A percentile compares a stretch with the other conserved stretches of the same genome.
Evolutionary conservation across 2,797 vertebrate genomes (phyloP).

Genomic region (Tauraco hartlaubi): DNA sequence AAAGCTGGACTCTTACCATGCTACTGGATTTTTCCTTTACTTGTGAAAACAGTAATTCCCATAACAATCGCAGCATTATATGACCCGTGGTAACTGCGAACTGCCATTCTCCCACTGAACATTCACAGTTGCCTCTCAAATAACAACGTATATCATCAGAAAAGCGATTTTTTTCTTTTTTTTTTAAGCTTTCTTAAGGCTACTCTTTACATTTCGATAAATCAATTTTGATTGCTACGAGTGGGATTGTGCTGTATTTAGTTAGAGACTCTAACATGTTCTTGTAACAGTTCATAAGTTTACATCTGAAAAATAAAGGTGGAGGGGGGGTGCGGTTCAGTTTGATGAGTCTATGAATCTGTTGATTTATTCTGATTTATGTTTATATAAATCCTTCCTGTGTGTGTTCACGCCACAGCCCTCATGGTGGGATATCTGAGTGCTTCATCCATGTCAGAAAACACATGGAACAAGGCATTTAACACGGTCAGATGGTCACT

Average conservation of each 20-base stretch:
- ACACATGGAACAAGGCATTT: not conserved
- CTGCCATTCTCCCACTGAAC: not conserved
- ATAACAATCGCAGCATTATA: not conserved
- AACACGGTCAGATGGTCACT: not conserved
- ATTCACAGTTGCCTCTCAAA: not conserved
- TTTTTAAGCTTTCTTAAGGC: not conserved
- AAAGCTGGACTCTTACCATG: not conserved
- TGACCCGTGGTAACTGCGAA: not conserved
- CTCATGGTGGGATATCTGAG: not conserved
- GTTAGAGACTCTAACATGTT: not conserved
- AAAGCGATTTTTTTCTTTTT: not conserved
- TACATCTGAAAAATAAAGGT: not conserved
- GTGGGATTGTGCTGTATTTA: not conserved
- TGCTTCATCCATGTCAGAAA: not conserved
- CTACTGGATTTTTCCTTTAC: not conserved
- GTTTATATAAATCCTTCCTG: not conserved
- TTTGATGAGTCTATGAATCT: not conserved
- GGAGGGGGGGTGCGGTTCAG: not conserved
- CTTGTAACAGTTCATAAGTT: not conserved
- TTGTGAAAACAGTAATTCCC: not conserved
- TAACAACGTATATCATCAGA: not conserved
- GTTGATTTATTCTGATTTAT: not conserved
- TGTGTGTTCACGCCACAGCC: not conserved
- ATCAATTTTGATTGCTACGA: not conserved
- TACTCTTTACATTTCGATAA: not conserved